Evolutionary conservation across 1,140 invertebrate species (phyloP), one percentile per base, ranked within the genome.

Genomic region (Lethrus apterus): DNA sequence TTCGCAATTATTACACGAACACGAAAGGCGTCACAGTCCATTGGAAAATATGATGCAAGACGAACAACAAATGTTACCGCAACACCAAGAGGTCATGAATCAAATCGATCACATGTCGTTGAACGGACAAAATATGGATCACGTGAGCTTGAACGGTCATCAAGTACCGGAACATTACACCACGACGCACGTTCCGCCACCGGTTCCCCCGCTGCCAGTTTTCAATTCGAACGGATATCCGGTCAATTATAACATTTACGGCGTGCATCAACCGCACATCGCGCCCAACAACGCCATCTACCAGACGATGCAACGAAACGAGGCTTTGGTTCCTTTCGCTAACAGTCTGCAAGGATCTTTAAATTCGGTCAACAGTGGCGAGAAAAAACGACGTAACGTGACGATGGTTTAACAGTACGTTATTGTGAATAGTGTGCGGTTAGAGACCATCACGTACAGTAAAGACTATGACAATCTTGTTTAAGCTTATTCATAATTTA

Each of bases 1-100:
- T 3, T 74, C 71, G 7, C 74, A 78, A 57, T 58, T 79, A 5
- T 58, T 79, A 2, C 71, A 75, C 51, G 76, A 78, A 56, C 77
- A 79, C 48, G 76, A 79, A 56, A 65, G 72, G 18, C 62, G 75
- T 23, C 69, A 70, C 26, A 74, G 71, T 51, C 73, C 75, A 0
- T 51, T 67, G 52, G 63, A 63, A 4, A 54, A 62, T 44, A 50
- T 52, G 31, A 49, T 70, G 47, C 56, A 50, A 3, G 51, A 55
- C n/a, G 55, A 59, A 17, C 54, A 60, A 21, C 54, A 59, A 31
- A 33, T 59, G 33, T 48, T 56, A 31, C 26, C 44, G 7, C 49
- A 48, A 41, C 57, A 60, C 45, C 58, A 63, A 41, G 55, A 60
- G 34, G 47, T 58, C 7, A 43, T 60, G 41, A 51, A 50, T 24